Evolutionary conservation across 2,797 vertebrate species (phyloP).

Genomic region (Stomatorhinus walkeri): DNA sequence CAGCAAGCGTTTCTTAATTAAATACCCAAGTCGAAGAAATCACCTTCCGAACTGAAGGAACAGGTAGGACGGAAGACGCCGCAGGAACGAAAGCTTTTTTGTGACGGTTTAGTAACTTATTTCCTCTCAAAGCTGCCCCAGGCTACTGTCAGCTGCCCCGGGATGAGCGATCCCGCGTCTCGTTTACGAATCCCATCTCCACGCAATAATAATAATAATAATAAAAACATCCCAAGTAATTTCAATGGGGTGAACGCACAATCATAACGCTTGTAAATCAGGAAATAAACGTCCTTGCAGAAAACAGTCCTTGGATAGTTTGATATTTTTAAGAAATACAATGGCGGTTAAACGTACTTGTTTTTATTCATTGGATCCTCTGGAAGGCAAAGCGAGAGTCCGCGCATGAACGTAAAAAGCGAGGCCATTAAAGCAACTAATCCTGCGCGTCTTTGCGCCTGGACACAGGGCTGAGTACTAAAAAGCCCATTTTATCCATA

Average conservation of each 20-base stretch:
- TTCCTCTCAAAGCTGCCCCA: constrained; percentile 43
- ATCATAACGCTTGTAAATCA: not conserved
- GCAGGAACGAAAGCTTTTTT: constrained; percentile 20
- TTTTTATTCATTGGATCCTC: constrained; percentile 2
- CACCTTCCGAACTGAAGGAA: not conserved
- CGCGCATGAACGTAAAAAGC: constrained; percentile 34
- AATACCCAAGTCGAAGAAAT: constrained; percentile 23
- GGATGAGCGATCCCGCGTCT: constrained; percentile 28
- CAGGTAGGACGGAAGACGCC: constrained; percentile 22
- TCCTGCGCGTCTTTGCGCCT: constrained; percentile 33
- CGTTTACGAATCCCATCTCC: constrained; percentile 25
- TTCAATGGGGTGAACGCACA: not conserved
- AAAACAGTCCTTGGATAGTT: not conserved
- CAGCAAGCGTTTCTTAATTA: constrained; percentile 42
- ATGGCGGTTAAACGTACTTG: constrained; percentile 8
- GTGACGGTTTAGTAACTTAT: constrained; percentile 29
- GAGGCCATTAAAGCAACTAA: constrained; percentile 27
- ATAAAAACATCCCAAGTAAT: constrained; percentile 33
- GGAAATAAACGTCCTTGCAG: not conserved
- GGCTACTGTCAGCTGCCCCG: constrained; percentile 52
- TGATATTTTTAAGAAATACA: not conserved
- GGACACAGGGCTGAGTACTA: constrained; percentile 31
- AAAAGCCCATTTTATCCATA: constrained; percentile 48
- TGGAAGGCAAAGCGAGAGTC: constrained; percentile 14
- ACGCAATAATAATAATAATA: constrained; percentile 16